phyloP scores from a whole-genome alignment of 1,140 invertebrate species.

The Zaprionus ghesquierei region DNA sequence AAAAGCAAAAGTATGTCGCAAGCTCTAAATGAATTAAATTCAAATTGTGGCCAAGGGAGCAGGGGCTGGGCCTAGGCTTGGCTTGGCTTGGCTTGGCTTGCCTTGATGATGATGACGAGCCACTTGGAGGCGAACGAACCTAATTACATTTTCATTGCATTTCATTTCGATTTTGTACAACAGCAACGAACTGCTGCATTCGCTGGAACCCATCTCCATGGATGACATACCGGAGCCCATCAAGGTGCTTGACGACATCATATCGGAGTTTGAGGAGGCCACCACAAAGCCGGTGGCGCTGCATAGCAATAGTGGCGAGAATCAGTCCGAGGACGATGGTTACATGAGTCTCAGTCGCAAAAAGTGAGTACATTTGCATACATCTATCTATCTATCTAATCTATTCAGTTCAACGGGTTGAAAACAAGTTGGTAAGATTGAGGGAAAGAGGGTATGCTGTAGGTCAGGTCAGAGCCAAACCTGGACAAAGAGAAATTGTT shows the following conservation, averaged over 20 bases:
- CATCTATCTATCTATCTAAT: neutral
- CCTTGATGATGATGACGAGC: neutral
- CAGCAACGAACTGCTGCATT: conserved; percentile 51
- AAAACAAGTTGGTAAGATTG: neutral
- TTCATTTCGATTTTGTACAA: conserved; percentile 6
- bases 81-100: too few species aligned
- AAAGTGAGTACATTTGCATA: conserved; percentile 82
- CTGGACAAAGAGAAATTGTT: too few species aligned
- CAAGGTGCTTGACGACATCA: conserved; percentile 92
- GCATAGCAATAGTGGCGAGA: conserved; percentile 86
- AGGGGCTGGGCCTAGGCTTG: neutral
- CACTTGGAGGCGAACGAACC: neutral
- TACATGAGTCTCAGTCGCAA: conserved; percentile 95
- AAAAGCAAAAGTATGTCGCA: conserved; percentile 67
- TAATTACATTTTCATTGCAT: conserved; percentile 43
- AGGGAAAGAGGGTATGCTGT: too few species aligned
- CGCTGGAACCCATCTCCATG: conserved; percentile 63
- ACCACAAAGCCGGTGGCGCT: conserved; percentile 82
- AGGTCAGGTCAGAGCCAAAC: too few species aligned
- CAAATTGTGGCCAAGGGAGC: conserved; percentile 21
- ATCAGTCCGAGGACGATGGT: conserved; percentile 93
- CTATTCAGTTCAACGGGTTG: neutral
- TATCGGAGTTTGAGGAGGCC: conserved; percentile 93
- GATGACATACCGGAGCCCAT: conserved; percentile 86
- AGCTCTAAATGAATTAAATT: conserved; percentile 34